Evolutionary conservation across 2,113 vertebrate genomes (phyloP).

Genomic region (Protobothrops mucrosquamatus): DNA sequence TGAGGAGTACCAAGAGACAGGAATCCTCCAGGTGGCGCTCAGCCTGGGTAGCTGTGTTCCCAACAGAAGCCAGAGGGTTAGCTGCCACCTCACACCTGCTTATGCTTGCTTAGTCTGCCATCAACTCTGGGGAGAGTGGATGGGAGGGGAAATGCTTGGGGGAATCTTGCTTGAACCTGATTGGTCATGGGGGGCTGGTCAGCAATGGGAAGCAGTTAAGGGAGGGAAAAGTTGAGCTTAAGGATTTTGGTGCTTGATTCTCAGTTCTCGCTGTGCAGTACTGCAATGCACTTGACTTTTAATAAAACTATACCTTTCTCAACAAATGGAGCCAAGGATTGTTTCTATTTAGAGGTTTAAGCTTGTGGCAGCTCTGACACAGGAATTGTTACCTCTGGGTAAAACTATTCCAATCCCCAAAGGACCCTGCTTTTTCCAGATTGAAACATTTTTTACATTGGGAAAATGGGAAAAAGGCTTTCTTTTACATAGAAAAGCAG

Average conservation of each 20-base stretch:
- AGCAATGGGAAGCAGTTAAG: background rate
- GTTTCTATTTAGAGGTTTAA: background rate
- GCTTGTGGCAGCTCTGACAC: background rate
- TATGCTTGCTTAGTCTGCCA: background rate
- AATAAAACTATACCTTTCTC: background rate
- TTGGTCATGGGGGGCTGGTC: background rate
- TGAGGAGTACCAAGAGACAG: background rate
- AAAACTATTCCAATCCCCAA: background rate
- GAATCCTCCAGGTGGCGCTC: background rate
- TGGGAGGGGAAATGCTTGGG: background rate
- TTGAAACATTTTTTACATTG: background rate
- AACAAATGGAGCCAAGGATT: background rate
- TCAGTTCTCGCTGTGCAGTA: background rate
- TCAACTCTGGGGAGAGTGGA: background rate
- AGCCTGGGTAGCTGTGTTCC: background rate
- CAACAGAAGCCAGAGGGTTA: background rate
- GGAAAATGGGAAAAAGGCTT: background rate
- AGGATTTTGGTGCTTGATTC: background rate
- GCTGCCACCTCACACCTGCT: background rate
- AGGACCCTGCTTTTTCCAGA: background rate
- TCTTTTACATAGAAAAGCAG: background rate
- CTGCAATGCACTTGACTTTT: background rate
- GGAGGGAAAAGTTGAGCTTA: background rate
- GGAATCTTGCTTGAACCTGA: background rate
- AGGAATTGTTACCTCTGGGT: background rate